Conservation (phyloP, 1,140 invertebrate genomes). For the Bombyx mori region DNA sequence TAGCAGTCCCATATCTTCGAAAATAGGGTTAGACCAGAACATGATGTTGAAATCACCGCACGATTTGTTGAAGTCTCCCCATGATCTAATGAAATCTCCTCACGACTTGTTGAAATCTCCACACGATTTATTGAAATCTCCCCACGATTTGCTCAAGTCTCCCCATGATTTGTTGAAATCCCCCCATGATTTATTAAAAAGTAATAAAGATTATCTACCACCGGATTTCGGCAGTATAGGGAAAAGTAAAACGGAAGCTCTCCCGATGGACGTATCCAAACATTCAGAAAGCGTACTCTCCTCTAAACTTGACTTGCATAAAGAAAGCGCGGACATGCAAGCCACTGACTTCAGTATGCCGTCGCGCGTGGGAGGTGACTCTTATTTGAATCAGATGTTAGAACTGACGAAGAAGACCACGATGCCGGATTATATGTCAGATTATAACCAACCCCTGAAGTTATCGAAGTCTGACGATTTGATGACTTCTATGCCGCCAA, state of each 20-base stretch:
- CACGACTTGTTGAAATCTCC: slow-evolving; percentile 50
- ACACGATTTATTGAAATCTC: slow-evolving; percentile 9
- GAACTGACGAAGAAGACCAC: slow-evolving; percentile 68
- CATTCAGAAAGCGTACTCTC: slow-evolving; percentile 32
- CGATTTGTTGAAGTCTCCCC: slow-evolving; percentile 50
- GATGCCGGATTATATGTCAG: slow-evolving; percentile 58
- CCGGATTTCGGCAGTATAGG: slow-evolving; percentile 62
- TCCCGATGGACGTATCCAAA: slow-evolving; percentile 35
- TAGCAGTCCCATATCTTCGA: slow-evolving; percentile 59
- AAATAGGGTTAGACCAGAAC: slow-evolving; percentile 57
- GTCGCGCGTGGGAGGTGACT: slow-evolving; percentile 50
- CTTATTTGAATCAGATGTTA: slow-evolving; percentile 68
- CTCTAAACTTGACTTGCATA: slow-evolving; percentile 34
- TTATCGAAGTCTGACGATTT: slow-evolving; percentile 53
- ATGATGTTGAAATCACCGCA: slow-evolving; percentile 62
- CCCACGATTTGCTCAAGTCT: slow-evolving; percentile 59
- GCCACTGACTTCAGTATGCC: slow-evolving; percentile 54
- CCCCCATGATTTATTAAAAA: slow-evolving; percentile 60
- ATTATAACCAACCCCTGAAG: slow-evolving; percentile 59
- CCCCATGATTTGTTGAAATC: slow-evolving; percentile 1
- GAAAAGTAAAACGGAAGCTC: slow-evolving; percentile 54
- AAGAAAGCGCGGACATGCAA: slow-evolving; percentile 22
- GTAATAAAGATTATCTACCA: slow-evolving; percentile 65
- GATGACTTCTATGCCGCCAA: slow-evolving; percentile 33
- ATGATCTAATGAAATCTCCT: slow-evolving; percentile 63